A percentile compares a stretch with the other conserved stretches of the same genome.
These are phyloP conservation scores for Suricata suricatta DNA, from an alignment of 2,113 vertebrate genomes.

Conservation along the genomic window DNA sequence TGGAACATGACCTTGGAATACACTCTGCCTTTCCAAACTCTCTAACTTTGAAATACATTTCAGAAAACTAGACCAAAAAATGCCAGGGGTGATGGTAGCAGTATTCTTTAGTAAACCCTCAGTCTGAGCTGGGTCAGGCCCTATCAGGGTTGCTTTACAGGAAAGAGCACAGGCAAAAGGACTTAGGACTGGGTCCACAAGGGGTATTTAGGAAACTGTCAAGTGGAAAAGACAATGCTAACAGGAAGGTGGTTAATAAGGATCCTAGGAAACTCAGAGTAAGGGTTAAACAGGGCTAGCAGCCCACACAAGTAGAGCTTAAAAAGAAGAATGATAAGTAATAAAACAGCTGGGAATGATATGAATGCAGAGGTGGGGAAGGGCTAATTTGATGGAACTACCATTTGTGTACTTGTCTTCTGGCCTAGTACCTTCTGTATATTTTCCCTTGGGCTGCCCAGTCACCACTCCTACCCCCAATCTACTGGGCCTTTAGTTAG, in stretches of 20 bases:
- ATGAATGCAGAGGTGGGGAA: not conserved
- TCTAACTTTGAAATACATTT: slow-evolving; percentile 47
- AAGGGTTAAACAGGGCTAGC: not conserved
- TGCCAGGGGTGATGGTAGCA: not conserved
- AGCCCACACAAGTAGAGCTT: not conserved
- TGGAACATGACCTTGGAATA: slow-evolving; percentile 18
- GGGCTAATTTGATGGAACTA: not conserved
- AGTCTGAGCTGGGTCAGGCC: not conserved
- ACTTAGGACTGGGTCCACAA: not conserved
- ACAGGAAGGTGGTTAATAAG: slow-evolving; percentile 6
- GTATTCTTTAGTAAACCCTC: not conserved
- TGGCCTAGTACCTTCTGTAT: not conserved
- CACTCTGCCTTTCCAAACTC: slow-evolving; percentile 10
- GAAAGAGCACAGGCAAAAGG: slow-evolving; percentile 9
- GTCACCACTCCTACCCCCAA: not conserved
- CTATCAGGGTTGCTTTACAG: not conserved
- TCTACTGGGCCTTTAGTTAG: not conserved
- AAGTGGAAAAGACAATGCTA: not conserved
- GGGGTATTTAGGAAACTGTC: slow-evolving; percentile 1
- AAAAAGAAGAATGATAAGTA: not conserved
- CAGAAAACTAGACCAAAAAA: slow-evolving; percentile 38
- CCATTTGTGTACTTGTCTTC: not conserved
- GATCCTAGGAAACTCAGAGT: not conserved
- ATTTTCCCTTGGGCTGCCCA: not conserved
- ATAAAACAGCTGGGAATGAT: not conserved